Evolutionary conservation across 2,113 vertebrate species (phyloP).

Genomic region (Saguinus imperator): DNA sequence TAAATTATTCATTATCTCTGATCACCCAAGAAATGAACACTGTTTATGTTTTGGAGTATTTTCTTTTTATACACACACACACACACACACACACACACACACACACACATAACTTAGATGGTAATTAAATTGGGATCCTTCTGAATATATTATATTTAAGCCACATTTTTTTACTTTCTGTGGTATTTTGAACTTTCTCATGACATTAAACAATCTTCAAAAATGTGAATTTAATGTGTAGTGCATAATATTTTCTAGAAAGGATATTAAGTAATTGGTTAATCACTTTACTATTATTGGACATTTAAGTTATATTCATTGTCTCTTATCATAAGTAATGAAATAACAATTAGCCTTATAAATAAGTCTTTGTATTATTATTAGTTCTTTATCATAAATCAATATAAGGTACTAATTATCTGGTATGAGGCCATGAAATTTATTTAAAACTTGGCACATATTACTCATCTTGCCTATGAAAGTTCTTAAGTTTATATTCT

Average conservation of each 20-base stretch:
- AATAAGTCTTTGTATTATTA: conserved; percentile 10
- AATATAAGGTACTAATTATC: neutral
- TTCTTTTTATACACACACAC: neutral
- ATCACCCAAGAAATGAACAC: neutral
- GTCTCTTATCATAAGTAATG: neutral
- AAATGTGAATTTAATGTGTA: conserved; percentile 37
- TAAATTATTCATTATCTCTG: neutral
- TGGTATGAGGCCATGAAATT: neutral
- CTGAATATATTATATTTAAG: neutral
- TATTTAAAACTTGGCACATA: neutral
- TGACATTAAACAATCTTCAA: conserved; percentile 33
- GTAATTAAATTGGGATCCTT: neutral
- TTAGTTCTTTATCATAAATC: conserved; percentile 40
- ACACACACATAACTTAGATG: neutral
- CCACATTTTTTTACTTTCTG: neutral
- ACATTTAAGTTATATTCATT: conserved; percentile 30
- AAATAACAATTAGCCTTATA: conserved; percentile 11
- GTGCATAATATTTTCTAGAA: conserved; percentile 21
- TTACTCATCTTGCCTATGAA: neutral
- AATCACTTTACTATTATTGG: neutral
- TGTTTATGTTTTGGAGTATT: neutral
- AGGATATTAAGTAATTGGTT: neutral
- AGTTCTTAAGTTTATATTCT: neutral
- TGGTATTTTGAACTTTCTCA: neutral
- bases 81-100: neutral